Percentiles rank a stretch among this genome's conserved stretches.
These are phyloP conservation scores for Pelecanoides urinatrix DNA, from an alignment of 2,113 vertebrate species.

Conservation along the genomic window DNA sequence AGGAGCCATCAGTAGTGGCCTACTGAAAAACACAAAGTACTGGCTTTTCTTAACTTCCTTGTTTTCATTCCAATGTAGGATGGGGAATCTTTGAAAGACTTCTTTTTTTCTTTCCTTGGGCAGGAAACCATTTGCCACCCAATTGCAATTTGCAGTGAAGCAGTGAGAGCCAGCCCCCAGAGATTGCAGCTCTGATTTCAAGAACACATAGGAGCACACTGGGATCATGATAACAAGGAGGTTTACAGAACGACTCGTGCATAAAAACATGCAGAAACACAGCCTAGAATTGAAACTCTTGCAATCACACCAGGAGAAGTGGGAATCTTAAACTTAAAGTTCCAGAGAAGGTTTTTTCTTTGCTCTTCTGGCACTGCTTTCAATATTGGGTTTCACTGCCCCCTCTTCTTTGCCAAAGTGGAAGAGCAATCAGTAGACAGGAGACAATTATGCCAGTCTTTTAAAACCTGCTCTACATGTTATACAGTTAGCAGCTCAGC, in stretches of 20 bases:
- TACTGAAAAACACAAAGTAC: not conserved
- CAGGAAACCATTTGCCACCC: not conserved
- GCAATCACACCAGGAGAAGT: not conserved
- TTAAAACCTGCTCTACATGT: not conserved
- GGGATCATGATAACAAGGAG: not conserved
- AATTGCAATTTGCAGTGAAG: not conserved
- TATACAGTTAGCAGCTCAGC: not conserved
- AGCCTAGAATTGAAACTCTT: not conserved
- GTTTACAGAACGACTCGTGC: not conserved
- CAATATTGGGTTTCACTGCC: not conserved
- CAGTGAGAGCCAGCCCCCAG: not conserved
- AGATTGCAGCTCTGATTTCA: not conserved
- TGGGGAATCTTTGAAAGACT: not conserved
- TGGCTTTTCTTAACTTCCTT: not conserved
- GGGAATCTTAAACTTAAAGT: not conserved
- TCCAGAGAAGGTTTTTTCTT: not conserved
- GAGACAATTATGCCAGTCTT: not conserved
- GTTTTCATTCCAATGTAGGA: not conserved
- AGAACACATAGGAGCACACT: not conserved
- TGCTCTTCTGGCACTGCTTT: not conserved
- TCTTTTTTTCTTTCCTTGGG: not conserved
- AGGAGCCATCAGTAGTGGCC: not conserved
- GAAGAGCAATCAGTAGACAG: not conserved
- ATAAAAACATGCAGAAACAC: not conserved
- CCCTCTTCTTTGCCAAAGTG: not conserved